These are phyloP conservation scores for Corythaixoides concolor DNA, from an alignment of 2,113 vertebrate species.

Conservation along the genomic window DNA sequence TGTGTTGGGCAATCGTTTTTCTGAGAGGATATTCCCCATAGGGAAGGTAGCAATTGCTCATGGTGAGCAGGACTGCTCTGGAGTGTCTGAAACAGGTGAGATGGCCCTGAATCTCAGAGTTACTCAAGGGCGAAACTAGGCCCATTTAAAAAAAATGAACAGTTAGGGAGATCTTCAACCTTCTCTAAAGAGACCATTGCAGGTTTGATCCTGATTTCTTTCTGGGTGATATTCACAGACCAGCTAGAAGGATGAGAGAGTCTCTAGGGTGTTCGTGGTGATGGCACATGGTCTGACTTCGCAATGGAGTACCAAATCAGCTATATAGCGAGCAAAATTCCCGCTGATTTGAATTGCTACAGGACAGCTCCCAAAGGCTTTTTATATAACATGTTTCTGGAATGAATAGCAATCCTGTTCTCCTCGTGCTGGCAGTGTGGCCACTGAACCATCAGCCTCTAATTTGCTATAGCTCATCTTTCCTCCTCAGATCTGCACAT, in stretches of 20 bases:
- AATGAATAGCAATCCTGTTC: neutral
- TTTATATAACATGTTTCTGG: neutral
- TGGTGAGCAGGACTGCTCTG: fast-evolving
- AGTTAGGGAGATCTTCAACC: neutral
- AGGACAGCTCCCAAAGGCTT: neutral
- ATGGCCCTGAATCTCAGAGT: neutral
- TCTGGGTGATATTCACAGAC: neutral
- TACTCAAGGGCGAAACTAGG: neutral
- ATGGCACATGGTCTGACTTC: neutral
- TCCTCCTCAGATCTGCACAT: neutral
- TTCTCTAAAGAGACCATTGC: neutral
- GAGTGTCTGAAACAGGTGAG: neutral
- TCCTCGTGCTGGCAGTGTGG: neutral
- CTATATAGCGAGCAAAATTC: neutral
- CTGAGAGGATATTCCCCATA: neutral
- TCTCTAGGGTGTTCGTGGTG: neutral
- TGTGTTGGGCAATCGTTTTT: neutral
- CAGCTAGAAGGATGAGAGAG: neutral
- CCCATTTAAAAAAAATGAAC: neutral
- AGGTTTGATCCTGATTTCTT: neutral
- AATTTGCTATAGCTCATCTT: neutral
- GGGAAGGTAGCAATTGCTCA: neutral
- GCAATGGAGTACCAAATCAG: neutral
- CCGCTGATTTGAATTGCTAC: neutral
- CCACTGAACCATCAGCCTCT: neutral